Evolutionary conservation across 2,113 vertebrate genomes (phyloP).

Genomic region (Tetraodon nigroviridis): DNA sequence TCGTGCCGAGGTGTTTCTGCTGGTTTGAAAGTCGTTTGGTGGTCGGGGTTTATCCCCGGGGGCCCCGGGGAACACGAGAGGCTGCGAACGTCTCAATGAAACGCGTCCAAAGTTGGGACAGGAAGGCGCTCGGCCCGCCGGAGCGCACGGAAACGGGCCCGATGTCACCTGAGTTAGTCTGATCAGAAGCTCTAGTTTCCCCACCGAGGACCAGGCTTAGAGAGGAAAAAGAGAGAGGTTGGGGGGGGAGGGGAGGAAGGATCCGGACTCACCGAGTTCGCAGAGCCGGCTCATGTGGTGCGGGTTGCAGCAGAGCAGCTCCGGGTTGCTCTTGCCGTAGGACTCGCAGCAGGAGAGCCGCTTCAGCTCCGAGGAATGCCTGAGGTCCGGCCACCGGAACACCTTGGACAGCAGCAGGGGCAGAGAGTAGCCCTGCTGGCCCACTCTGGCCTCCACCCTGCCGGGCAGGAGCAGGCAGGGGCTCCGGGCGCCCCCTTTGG

Average conservation of each 20-base stretch:
- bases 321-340: constrained; percentile 88
- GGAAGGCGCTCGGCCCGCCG: constrained; percentile 24
- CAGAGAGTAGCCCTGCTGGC: constrained; percentile 85
- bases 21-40: neutral
- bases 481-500: constrained; percentile 86
- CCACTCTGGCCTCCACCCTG: constrained; percentile 86
- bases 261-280: constrained; percentile 84
- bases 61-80: no score
- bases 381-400: constrained; percentile 97
- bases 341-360: constrained; percentile 94
- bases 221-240: no score
- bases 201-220: neutral
- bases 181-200: constrained; percentile 12
- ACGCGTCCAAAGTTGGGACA: neutral
- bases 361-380: constrained; percentile 91
- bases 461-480: constrained; percentile 86
- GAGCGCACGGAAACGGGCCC: constrained; percentile 57
- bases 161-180: constrained; percentile 58
- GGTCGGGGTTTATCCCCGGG: neutral
- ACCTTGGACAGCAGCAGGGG: constrained; percentile 93
- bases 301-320: constrained; percentile 95
- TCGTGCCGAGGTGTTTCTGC: no score
- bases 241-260: no score
- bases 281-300: constrained; percentile 96
- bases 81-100: neutral